Evolutionary conservation across 2,797 vertebrate species (phyloP).

Genomic region (Crenichthys baileyi): DNA sequence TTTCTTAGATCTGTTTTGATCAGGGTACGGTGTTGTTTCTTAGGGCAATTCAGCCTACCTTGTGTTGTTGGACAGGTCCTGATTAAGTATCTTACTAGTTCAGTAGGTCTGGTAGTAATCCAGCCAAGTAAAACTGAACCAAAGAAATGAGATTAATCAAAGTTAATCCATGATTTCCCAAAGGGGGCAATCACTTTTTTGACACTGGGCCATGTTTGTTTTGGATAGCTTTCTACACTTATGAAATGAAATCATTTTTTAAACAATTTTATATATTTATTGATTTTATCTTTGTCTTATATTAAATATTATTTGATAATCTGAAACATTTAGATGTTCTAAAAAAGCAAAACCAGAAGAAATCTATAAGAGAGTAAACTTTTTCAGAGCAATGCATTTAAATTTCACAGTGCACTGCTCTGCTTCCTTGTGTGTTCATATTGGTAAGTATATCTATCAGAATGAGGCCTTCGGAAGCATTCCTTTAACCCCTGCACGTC

Average conservation of each 20-base stretch:
- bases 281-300: background rate
- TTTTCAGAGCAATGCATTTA: background rate
- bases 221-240: background rate
- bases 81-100: no score
- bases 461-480: constrained; percentile 69
- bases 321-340: background rate
- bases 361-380: background rate
- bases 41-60: background rate
- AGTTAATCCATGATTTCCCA: background rate
- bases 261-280: background rate
- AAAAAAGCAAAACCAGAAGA: background rate
- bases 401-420: background rate
- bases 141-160: background rate
- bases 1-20: background rate
- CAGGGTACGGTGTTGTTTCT: background rate
- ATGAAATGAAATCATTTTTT: background rate
- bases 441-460: constrained; percentile 64
- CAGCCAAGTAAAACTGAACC: background rate
- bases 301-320: constrained; percentile 10
- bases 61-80: background rate
- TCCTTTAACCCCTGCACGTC: constrained; percentile 75
- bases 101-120: background rate
- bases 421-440: constrained; percentile 21
- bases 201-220: background rate
- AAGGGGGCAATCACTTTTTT: background rate